Evolutionary conservation across 2,888 invertebrate species (phyloP).

Genomic region (Hymenopus coronatus): DNA sequence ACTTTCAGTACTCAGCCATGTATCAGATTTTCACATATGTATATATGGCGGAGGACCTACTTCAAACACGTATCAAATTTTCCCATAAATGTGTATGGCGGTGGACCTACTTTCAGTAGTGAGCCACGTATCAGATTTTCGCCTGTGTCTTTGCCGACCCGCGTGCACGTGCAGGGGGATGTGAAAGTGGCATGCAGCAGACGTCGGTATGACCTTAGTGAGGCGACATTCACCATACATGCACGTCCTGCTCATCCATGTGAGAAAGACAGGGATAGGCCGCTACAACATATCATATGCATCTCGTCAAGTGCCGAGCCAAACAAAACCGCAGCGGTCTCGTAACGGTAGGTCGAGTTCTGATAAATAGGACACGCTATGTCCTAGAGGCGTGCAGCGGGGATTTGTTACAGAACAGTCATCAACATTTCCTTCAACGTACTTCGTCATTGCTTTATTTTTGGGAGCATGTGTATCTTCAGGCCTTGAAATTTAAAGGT

Average conservation of each 20-base stretch:
- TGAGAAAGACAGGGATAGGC: background rate
- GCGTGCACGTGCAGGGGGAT: background rate
- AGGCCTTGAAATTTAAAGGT: too few relatives aligned
- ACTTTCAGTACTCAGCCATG: too few relatives aligned
- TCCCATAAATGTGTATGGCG: too few relatives aligned
- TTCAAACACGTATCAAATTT: too few relatives aligned
- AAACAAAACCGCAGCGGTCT: background rate
- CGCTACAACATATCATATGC: background rate
- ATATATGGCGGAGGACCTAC: too few relatives aligned
- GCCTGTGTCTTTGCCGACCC: too few relatives aligned
- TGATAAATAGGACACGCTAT: background rate
- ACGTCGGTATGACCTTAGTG: background rate
- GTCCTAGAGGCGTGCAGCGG: background rate
- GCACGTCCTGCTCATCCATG: background rate
- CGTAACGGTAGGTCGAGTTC: slow-evolving; percentile 19
- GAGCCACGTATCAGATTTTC: too few relatives aligned
- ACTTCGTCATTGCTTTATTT: too few relatives aligned
- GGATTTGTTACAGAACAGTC: background rate
- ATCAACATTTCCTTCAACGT: too few relatives aligned
- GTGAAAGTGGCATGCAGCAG: background rate
- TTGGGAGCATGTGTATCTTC: too few relatives aligned
- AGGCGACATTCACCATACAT: background rate
- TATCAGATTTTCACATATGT: too few relatives aligned
- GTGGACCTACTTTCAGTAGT: too few relatives aligned
- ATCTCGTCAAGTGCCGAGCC: background rate